phyloP scores from a whole-genome alignment of 2,113 vertebrate genomes.

The Paramisgurnus dabryanus region DNA sequence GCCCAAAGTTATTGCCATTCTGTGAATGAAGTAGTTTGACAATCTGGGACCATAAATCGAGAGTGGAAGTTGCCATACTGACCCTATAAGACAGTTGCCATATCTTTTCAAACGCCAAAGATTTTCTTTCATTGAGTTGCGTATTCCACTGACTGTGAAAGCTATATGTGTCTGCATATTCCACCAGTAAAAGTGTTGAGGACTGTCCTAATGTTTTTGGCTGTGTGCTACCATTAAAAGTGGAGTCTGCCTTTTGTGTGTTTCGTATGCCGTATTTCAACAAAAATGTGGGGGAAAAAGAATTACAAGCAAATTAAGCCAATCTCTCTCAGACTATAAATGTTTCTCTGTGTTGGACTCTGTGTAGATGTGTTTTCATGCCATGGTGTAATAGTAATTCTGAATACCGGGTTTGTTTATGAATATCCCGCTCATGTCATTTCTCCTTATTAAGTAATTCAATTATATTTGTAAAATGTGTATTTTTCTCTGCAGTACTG shows the following conservation, averaged over 20 bases:
- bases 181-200: slow-evolving; percentile 23
- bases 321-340: slow-evolving; percentile 31
- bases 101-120: slow-evolving; percentile 81
- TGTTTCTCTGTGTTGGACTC: slow-evolving; percentile 42
- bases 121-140: slow-evolving; percentile 66
- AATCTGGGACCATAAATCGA: slow-evolving; percentile 80
- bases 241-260: slow-evolving; percentile 35
- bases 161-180: slow-evolving; percentile 14
- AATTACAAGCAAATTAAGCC: slow-evolving; percentile 35
- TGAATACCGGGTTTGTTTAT: slow-evolving; percentile 31
- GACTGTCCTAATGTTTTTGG: slow-evolving; percentile 30
- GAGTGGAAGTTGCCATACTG: slow-evolving; percentile 66
- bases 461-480: slow-evolving; percentile 30
- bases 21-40: slow-evolving; percentile 79
- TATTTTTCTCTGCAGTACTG: slow-evolving; percentile 30
- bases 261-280: slow-evolving; percentile 34
- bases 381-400: slow-evolving; percentile 21
- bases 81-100: slow-evolving; percentile 72
- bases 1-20: slow-evolving; percentile 69
- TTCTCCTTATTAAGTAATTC: not conserved
- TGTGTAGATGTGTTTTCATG: slow-evolving; percentile 39
- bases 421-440: slow-evolving; percentile 9
- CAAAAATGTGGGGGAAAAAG: not conserved
- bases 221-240: slow-evolving; percentile 13
- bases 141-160: slow-evolving; percentile 29